Conservation (phyloP, 2,888 invertebrate genomes). For the Meloe dianella region DNA sequence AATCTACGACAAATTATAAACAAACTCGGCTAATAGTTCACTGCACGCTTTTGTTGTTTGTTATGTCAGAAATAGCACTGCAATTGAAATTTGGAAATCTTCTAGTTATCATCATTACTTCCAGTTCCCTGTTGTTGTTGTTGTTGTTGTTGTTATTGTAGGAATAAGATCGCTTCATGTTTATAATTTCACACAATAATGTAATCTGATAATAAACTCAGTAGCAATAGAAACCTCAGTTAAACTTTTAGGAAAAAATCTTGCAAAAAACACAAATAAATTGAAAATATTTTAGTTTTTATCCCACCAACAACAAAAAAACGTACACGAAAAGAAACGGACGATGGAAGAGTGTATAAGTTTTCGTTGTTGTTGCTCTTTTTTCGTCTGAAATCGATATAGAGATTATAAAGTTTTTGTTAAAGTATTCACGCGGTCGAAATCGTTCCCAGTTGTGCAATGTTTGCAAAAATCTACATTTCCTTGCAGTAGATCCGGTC, state of each 20-base stretch:
- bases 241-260: neutral
- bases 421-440: slow-evolving; percentile 19
- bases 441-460: slow-evolving; percentile 33
- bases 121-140: neutral
- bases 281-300: neutral
- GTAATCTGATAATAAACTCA: neutral
- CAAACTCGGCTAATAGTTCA: neutral
- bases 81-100: neutral
- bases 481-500: neutral
- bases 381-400: neutral
- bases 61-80: neutral
- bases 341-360: neutral
- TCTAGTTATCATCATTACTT: neutral
- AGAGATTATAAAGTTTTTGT: slow-evolving; percentile 31
- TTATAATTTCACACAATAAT: neutral
- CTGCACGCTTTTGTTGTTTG: neutral
- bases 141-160: neutral
- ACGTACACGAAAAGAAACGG: neutral
- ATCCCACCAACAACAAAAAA: neutral
- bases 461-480: slow-evolving; percentile 27
- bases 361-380: neutral
- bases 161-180: neutral
- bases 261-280: neutral
- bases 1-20: neutral
- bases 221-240: no score